Evolutionary conservation across 2,888 invertebrate genomes (phyloP).

Genomic region (Zygothrica quintamaculata): DNA sequence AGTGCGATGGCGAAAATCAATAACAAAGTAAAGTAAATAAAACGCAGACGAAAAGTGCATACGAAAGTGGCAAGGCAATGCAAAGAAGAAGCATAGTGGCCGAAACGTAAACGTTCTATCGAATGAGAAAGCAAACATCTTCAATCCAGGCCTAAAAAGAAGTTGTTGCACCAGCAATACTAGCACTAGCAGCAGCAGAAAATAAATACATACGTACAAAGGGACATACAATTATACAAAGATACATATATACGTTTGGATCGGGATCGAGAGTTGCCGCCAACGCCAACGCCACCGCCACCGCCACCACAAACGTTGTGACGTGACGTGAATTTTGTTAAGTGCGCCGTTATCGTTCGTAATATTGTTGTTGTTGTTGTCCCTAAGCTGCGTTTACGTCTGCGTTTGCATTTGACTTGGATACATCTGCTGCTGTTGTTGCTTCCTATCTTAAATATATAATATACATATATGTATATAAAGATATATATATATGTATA

Average conservation of each 20-base stretch:
- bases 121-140: constrained; percentile 54
- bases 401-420: constrained; percentile 38
- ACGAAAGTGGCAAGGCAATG: constrained; percentile 35
- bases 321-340: constrained; percentile 78
- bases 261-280: constrained; percentile 22
- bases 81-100: constrained; percentile 38
- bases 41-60: constrained; percentile 69
- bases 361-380: constrained; percentile 24
- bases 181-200: constrained; percentile 19
- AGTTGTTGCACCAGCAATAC: constrained; percentile 16
- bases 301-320: constrained; percentile 34
- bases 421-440: constrained; percentile 21
- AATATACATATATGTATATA: constrained; percentile 15
- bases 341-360: constrained; percentile 55
- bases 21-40: constrained; percentile 77
- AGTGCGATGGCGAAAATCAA: constrained; percentile 75
- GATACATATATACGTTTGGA: constrained; percentile 13
- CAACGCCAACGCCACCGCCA: constrained; percentile 29
- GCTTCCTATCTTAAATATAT: constrained; percentile 7
- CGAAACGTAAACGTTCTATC: constrained; percentile 35
- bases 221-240: constrained; percentile 4
- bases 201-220: constrained; percentile 24
- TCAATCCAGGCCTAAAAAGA: constrained; percentile 32
- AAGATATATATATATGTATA: constrained; percentile 26
- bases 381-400: constrained; percentile 26